Evolutionary conservation across 35 echinoderm and acorn worm species (phyloP), one percentile per base, ranked within the genome.

Genomic region (Chiridota heheva): DNA sequence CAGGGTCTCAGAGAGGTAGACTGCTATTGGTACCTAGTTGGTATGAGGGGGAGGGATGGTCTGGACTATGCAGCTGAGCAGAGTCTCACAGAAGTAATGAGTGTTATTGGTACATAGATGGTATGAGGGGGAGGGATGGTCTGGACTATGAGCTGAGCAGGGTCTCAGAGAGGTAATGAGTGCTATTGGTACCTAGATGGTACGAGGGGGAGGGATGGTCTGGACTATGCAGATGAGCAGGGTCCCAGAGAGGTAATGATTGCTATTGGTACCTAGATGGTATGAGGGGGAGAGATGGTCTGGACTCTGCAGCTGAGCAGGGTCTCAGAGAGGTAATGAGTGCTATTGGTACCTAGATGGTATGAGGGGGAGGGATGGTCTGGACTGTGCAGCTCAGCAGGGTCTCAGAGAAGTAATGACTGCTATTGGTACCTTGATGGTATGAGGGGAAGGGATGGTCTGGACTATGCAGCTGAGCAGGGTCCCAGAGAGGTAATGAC

Each of bases 311-410:
- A 27, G 83, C 83, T 29, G 93, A 96, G 42, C 88, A 87, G 40
- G 93, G 93, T 4, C 42, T 96, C 17, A 90, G 83, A 53, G 93
- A 96, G 77, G 93, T 93, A 69, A n/a, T n/a, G n/a, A n/a, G n/a
- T n/a, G n/a, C n/a, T n/a, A n/a, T n/a, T n/a, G n/a, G n/a, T n/a
- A 96, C 48, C 75, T 96, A 0, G 42, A 79, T 16, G 88, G 82
- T 20, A 90, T 96, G 81, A 76, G 42, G 7, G 40, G 25, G 34
- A 74, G 84, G 27, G 62, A 44, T 20, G 42, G 61, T 15, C 49
- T 96, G 28, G 69, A 87, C 13, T 91, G 87, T 33, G 69, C 69
- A 27, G 83, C 83, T 29, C 88, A 96, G 42, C 88, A 87, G 40
- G 93, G 93, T 4, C 42, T 96, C 17, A 90, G 83, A 53, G 93